Conservation (phyloP, 2,797 vertebrate species). For the Ptychobarbus kaznakovi region DNA sequence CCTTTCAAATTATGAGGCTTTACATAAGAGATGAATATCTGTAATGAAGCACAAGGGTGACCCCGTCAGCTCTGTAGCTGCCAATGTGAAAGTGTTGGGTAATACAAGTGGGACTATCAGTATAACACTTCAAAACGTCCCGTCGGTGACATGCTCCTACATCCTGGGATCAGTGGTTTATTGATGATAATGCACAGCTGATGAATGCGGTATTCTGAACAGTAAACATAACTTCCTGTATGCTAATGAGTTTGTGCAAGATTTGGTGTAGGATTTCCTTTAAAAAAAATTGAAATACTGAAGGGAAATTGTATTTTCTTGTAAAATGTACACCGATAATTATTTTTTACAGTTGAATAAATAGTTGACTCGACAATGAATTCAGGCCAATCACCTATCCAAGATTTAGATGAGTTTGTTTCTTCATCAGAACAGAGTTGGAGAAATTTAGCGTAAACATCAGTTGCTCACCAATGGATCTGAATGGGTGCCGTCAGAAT, state of each 20-base stretch:
- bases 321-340: not conserved
- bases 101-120: slow-evolving; percentile 26
- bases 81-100: slow-evolving; percentile 17
- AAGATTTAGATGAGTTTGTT: not conserved
- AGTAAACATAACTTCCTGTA: not conserved
- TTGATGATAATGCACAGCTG: not conserved
- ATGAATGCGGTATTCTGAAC: not conserved
- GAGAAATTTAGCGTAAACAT: not conserved
- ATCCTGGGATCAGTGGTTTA: not conserved
- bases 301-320: too few species aligned
- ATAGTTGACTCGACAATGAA: not conserved
- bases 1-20: not conserved
- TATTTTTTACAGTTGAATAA: not conserved
- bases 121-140: slow-evolving; percentile 21
- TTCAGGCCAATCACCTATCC: not conserved
- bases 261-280: not conserved
- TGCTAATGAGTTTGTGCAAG: not conserved
- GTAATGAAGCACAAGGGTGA: slow-evolving; percentile 4
- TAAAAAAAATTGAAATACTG: not conserved
- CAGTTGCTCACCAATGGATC: not conserved
- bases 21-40: slow-evolving; percentile 16
- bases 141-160: slow-evolving; percentile 4
- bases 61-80: not conserved
- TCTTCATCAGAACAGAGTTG: not conserved
- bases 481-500: not conserved